Conservation (phyloP, 1,140 invertebrate genomes). For the Cydia pomonella region DNA sequence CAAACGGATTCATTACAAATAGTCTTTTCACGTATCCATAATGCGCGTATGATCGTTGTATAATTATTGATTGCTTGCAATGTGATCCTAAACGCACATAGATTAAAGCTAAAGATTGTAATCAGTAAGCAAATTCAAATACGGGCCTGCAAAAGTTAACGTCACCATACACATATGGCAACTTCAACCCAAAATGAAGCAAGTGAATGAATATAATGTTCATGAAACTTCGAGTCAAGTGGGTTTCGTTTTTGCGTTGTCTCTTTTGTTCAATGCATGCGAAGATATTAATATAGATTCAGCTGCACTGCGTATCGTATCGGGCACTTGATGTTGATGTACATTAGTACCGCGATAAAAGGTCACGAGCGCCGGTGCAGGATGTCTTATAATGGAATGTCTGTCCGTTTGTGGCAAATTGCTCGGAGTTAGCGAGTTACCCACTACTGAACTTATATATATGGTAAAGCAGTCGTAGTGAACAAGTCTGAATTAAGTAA, state of each 20-base stretch:
- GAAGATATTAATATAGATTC: constrained; percentile 13
- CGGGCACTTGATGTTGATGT: constrained; percentile 45
- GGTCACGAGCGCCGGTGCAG: constrained; percentile 59
- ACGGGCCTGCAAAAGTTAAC: background rate
- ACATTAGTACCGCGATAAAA: constrained; percentile 53
- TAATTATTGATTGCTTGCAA: background rate
- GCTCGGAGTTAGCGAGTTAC: background rate
- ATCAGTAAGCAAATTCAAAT: background rate
- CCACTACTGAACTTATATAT: too few relatives aligned
- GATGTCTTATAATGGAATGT: constrained; percentile 64
- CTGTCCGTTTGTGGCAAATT: constrained; percentile 46
- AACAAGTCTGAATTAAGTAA: too few relatives aligned
- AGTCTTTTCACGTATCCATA: background rate
- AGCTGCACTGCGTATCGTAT: constrained; percentile 39
- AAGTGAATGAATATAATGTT: constrained; percentile 1
- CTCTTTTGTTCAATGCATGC: background rate
- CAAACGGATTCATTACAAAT: constrained; percentile 13
- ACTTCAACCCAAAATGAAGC: background rate
- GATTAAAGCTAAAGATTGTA: background rate
- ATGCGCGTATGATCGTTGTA: background rate
- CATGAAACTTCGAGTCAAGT: background rate
- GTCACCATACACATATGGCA: background rate
- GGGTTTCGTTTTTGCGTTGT: background rate
- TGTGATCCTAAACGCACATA: background rate
- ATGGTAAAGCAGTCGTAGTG: too few relatives aligned